A percentile compares a stretch with the other conserved stretches of the same genome.
Conservation (phyloP, 2,113 vertebrate species). For the Clinocottus analis region DNA sequence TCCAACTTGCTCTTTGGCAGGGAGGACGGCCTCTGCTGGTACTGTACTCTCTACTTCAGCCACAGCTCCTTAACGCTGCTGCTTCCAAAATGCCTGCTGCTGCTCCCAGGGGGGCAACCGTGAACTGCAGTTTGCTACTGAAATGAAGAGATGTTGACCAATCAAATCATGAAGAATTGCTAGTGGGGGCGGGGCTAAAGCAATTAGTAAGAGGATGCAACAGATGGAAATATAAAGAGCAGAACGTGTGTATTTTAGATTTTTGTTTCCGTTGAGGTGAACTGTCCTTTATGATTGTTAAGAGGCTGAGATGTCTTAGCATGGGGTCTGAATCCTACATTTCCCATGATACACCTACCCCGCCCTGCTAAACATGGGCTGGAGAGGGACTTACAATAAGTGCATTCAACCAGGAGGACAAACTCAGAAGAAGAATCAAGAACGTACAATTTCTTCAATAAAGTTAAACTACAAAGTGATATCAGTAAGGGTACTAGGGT, state of each 20-base stretch:
- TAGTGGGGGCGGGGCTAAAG: background rate
- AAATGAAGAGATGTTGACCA: background rate
- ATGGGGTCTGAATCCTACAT: background rate
- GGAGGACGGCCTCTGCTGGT: conserved; percentile 84
- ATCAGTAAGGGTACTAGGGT: too few species aligned
- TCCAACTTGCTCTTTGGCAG: conserved; percentile 84
- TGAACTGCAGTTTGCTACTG: background rate
- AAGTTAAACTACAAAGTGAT: too few species aligned
- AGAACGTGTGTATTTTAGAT: too few species aligned
- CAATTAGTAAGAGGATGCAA: background rate
- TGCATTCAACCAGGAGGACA: too few species aligned
- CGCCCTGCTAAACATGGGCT: too few species aligned
- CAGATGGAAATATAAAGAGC: background rate
- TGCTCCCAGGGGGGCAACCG: conserved; percentile 8
- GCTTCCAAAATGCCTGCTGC: conserved; percentile 56
- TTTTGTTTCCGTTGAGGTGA: too few species aligned
- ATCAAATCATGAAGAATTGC: background rate
- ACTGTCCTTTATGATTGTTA: too few species aligned
- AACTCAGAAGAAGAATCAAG: too few species aligned
- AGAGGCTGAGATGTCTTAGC: background rate
- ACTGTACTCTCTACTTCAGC: conserved; percentile 73
- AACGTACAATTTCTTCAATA: too few species aligned
- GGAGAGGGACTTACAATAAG: too few species aligned
- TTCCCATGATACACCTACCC: background rate
- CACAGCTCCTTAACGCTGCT: conserved; percentile 18